phyloP scores from a whole-genome alignment of 2,113 vertebrate genomes.

The Equus quagga region DNA sequence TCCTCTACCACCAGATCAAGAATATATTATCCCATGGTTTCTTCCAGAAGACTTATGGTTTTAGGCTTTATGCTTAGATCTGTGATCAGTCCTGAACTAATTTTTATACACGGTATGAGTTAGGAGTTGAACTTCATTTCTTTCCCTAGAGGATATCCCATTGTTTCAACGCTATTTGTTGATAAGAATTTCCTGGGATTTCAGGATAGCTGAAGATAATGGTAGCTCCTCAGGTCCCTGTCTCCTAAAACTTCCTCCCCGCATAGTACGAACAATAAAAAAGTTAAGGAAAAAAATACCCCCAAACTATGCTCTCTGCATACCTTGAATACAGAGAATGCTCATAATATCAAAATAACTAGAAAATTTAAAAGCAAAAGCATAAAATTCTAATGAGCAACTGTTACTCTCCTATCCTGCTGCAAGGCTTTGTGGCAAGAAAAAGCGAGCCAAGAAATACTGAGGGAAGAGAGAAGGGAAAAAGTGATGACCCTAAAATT shows the following conservation, averaged over 20 bases:
- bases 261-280: background rate
- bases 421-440: background rate
- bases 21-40: background rate
- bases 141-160: background rate
- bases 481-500: background rate
- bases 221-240: background rate
- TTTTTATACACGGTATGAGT: background rate
- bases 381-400: background rate
- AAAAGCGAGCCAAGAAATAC: background rate
- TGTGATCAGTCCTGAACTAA: background rate
- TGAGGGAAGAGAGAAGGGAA: background rate
- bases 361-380: background rate
- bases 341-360: background rate
- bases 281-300: background rate
- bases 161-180: background rate
- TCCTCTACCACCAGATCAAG: background rate
- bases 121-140: background rate
- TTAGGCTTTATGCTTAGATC: background rate
- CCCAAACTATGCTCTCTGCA: background rate
- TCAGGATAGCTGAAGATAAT: background rate
- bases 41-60: background rate
- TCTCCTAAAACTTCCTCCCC: background rate
- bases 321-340: background rate
- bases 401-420: background rate
- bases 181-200: background rate